Evolutionary conservation across 37 sponge, comb jelly and placozoan genomes (phyloP).

Genomic region (Ianthella basta): DNA sequence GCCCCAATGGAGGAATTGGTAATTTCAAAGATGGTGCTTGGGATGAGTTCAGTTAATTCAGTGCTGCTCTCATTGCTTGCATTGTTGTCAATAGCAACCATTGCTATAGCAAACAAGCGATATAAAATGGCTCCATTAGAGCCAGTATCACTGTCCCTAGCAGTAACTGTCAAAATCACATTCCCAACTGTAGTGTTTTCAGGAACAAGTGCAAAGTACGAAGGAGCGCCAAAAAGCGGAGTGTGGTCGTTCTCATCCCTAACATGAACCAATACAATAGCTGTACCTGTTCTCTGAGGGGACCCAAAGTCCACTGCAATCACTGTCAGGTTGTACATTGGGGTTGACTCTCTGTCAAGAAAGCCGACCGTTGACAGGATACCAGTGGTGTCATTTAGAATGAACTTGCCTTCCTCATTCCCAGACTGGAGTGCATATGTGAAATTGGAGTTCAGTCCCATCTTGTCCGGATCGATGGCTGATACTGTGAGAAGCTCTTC

Average conservation of each 20-base stretch:
- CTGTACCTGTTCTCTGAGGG: constrained; percentile 39
- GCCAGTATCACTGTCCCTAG: constrained; percentile 58
- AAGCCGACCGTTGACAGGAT: constrained; percentile 13
- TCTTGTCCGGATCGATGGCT: constrained; percentile 63
- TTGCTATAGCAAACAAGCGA: constrained; percentile 24
- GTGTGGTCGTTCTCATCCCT: constrained; percentile 72
- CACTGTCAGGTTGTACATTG: constrained; percentile 54
- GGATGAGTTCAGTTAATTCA: not conserved
- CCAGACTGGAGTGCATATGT: constrained; percentile 44
- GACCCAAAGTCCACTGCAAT: constrained; percentile 69
- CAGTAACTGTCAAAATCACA: constrained; percentile 25
- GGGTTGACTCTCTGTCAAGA: constrained; percentile 50
- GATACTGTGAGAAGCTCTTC: constrained; percentile 29
- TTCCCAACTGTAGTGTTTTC: constrained; percentile 44
- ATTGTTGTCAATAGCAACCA: not conserved
- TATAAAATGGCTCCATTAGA: constrained; percentile 51
- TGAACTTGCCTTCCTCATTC: constrained; percentile 30
- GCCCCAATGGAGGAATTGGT: constrained; percentile 35
- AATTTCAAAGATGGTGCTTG: constrained; percentile 30
- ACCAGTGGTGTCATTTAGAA: constrained; percentile 55
- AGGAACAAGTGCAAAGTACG: constrained; percentile 37
- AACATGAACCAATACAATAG: constrained; percentile 43
- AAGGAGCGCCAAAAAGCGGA: constrained; percentile 41
- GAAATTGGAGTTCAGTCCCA: constrained; percentile 38
- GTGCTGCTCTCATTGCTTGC: not conserved